Evolutionary conservation across 1,140 invertebrate genomes (phyloP), one percentile per base, ranked within the genome.

Genomic region (Drepana arcuata): DNA sequence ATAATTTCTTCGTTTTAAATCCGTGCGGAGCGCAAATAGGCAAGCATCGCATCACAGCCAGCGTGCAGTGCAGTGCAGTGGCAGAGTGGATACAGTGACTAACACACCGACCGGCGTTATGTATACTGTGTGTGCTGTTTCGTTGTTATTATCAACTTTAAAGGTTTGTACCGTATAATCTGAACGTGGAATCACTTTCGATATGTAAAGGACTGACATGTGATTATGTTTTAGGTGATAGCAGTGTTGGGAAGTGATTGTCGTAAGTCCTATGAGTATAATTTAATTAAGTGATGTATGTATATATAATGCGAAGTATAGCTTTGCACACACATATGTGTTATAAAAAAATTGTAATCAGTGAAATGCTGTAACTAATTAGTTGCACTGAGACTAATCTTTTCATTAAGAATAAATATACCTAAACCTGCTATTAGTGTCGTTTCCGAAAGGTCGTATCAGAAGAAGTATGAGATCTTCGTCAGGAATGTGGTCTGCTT

Each of bases 1-100:
- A 71, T 68, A 78, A 75, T 78, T 70, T 50, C 44, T 44, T 29
- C 50, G 48, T 47, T 60, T 53, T 48, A 50, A 56, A 51, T 40
- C 30, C 37, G 52, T 55, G 41, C 46, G 34, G 41, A 50, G 52
- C 50, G 46, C 60, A 64, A 66, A 60, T 71, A 59, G 48, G 40
- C 49, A 40, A 41, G 34, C 30, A 38, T 48, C 45, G 41, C 32
- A 34, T 49, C n/a, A n/a, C n/a, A n/a, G n/a, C n/a, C n/a, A n/a
- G 39, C 32, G 41, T 47, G 50, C 48, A 67, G 52, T 61, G 46
- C 40, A 30, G 54, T 60, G 54, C 16, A 41, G 53, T 53, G 40
- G 40, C 41, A 48, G 41, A 37, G 52, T 56, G 43, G 41, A 36
- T 54, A 21, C 34, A 32, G 51, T 52, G 37, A 38, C 33, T 26